Conservation (phyloP, 2,113 vertebrate genomes). For the Esox niger region DNA sequence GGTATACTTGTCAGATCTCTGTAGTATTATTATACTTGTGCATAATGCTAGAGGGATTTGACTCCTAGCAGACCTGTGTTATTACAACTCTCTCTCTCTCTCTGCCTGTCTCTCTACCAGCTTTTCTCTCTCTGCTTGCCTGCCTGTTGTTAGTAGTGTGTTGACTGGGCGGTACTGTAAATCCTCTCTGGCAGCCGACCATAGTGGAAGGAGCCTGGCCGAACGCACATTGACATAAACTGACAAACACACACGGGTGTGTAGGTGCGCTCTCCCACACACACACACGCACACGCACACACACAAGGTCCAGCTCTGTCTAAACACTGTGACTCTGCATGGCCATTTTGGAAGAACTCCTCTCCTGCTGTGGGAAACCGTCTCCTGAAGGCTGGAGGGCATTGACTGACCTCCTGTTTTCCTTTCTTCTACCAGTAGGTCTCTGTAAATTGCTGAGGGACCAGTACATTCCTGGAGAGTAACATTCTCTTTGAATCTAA, state of each 20-base stretch:
- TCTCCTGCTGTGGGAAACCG: conserved; percentile 2
- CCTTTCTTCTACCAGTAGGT: not conserved
- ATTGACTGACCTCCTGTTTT: not conserved
- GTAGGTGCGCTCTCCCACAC: no score
- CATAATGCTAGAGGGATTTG: no score
- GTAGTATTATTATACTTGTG: no score
- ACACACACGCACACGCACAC: not conserved
- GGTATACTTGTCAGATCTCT: no score
- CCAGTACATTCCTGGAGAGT: not conserved
- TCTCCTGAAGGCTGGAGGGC: not conserved
- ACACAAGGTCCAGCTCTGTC: conserved; percentile 11
- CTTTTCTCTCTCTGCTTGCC: no score
- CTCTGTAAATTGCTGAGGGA: no score
- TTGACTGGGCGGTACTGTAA: conserved; percentile 4
- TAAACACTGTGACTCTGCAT: conserved; percentile 39
- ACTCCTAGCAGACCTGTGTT: no score
- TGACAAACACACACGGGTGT: not conserved
- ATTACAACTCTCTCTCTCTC: no score
- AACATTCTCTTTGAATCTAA: not conserved
- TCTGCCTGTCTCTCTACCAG: no score
- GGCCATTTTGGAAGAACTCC: not conserved
- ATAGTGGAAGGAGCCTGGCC: conserved; percentile 4
- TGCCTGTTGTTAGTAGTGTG: not conserved
- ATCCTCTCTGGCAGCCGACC: conserved; percentile 16
- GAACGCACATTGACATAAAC: not conserved